Base-by-base conservation (phyloP, 2,113 vertebrate species). In the Callithrix jacchus region DNA sequence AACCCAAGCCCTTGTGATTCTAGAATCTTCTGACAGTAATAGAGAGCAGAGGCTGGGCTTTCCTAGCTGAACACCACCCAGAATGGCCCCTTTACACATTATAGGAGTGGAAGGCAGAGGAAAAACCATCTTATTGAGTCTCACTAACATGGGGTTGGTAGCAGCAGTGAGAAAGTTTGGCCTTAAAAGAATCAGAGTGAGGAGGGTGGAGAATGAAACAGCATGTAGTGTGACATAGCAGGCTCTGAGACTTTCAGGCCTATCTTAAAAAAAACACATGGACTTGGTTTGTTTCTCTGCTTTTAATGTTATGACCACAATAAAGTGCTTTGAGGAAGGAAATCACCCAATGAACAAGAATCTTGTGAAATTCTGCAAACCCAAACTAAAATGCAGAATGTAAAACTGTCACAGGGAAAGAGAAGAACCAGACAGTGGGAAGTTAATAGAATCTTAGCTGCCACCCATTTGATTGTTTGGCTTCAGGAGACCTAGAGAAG, bases 1-100 rank as follows among this genome's bases (percentile, higher is more conserved):
- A 88, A 95, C n/a, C 21, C 25, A 79, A 92, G 58, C 32, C 66
- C 32, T 94, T 49, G 10, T 47, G 49, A 71, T 77, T 93, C 79
- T 92, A 92, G 66, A 93, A 54, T 83, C 66, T 95, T 86, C 79
- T 82, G 52, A 73, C 9, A 40, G 27, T 64, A 45, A 42, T 9
- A 79, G 49, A 93, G 30, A 70, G 58, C 32, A 90, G 8, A 87
- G 25, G 9, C 8, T 27, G 79, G 77, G 45, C 35, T 93, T 96
- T 82, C 52, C 13, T 71, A 74, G 20, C n/a, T 61, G 52, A 47
- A 71, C 4, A 32, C 45, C 40, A 66, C 14, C 45, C 30, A 52
- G 30, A 49, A 40, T 5, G 2, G 9, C 18, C 82, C 73, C 42
- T 86, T 82, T 17, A 49, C 7, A 25, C 61, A 35, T 84, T 17